Evolutionary conservation across 2,113 vertebrate genomes (phyloP).

Genomic region (Monarcha castaneiventris): DNA sequence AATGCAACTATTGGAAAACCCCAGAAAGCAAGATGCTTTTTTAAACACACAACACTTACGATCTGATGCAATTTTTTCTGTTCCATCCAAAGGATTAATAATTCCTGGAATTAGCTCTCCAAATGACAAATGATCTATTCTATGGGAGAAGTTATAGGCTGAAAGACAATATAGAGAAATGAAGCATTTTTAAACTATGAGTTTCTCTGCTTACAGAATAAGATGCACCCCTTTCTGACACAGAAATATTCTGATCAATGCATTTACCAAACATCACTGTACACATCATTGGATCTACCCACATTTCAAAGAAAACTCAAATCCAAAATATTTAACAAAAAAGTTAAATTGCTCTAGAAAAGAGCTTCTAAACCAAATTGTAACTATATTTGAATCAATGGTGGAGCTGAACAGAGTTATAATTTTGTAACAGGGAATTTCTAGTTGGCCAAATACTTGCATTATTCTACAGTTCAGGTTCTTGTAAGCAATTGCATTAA

Average conservation of each 20-base stretch:
- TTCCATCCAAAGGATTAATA: slow-evolving; percentile 94
- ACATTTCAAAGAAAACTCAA: neutral
- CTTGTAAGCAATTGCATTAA: neutral
- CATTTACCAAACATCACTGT: neutral
- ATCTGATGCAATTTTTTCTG: slow-evolving; percentile 90
- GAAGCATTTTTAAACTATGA: neutral
- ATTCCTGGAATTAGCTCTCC: slow-evolving; percentile 92
- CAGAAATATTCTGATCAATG: neutral
- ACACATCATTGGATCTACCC: neutral
- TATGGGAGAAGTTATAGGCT: slow-evolving; percentile 98
- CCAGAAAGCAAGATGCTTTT: neutral
- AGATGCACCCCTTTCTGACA: neutral
- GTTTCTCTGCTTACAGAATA: neutral
- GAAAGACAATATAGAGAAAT: slow-evolving; percentile 41
- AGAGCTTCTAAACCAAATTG: neutral
- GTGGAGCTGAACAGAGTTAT: neutral
- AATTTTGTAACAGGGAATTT: neutral
- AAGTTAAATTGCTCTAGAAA: neutral
- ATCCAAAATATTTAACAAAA: neutral
- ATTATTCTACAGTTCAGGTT: neutral
- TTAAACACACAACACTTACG: slow-evolving; percentile 74
- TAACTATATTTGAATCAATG: neutral
- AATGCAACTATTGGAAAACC: neutral
- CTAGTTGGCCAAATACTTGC: neutral
- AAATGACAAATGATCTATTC: slow-evolving; percentile 97